Base-by-base conservation (phyloP, 2,113 vertebrate species). In the Ailurus styani region DNA sequence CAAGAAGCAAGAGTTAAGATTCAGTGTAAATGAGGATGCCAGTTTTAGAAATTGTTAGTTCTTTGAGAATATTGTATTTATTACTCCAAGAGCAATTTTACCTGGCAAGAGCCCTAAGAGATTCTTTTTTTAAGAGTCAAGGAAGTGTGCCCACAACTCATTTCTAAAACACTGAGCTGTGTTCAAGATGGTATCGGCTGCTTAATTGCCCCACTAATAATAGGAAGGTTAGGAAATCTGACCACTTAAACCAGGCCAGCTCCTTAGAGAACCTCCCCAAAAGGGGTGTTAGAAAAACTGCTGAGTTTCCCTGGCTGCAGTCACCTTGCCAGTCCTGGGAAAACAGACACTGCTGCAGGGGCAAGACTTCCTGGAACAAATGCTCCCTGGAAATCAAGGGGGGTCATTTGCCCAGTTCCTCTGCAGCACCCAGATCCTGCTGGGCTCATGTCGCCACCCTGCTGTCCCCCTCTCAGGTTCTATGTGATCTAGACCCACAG, bases 151-250 rank as follows among this genome's bases (percentile, higher is more conserved):
- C 89, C 95, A 95, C 92, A 95, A 85, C 75, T 97, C 93, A 95
- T 91, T 96, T 97, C 97, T 96, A 93, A 97, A 97, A 95, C 88
- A 97, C 70, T 73, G 57, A 82, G 47, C 93, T 90, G 27, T 97
- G 97, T 95, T 96, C 83, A 75, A 97, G 96, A 98, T 98, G 79
- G 78, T 97, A 98, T 98, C 90, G 5, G 92, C 17, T 34, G 79
- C 90, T 95, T 98, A 98, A 98, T 40, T 97, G 94, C 64, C 54
- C 95, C 29, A 7, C 75, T 60, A 97, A 96, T 92, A 95, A 95
- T 66, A 70, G 47, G 77, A 73, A 97, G 91, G 84, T 90, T 97
- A 89, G 97, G 97, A 97, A 98, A 98, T 75, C 87, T 97, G 96
- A 97, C 87, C 96, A 92, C 90, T 95, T 95, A 89, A 93, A 97